These are phyloP conservation scores for Corydoras maculifer DNA, from an alignment of 2,113 vertebrate genomes.

Conservation along the genomic window DNA sequence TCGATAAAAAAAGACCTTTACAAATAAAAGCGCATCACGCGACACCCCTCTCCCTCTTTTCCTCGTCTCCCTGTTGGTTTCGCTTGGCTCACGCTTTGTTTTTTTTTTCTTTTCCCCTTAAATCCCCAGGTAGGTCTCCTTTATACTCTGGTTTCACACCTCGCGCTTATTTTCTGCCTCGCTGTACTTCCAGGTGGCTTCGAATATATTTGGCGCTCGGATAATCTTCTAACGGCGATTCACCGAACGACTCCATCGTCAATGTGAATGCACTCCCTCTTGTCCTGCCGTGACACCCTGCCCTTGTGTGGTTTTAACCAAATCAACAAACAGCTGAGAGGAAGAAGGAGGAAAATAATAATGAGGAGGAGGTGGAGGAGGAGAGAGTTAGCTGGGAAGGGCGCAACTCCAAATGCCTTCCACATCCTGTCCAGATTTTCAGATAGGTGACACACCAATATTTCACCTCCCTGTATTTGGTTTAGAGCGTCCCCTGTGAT, in stretches of 20 bases:
- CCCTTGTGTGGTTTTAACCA: slow-evolving; percentile 68
- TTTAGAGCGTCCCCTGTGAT: slow-evolving; percentile 37
- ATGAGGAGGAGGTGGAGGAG: slow-evolving; percentile 41
- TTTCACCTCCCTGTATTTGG: slow-evolving; percentile 54
- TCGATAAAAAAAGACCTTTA: not conserved
- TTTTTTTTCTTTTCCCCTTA: not conserved
- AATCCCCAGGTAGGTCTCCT: not conserved
- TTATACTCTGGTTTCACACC: not conserved
- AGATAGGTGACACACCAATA: slow-evolving; percentile 54
- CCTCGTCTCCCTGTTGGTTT: too few relatives aligned
- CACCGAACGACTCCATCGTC: not conserved
- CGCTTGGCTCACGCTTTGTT: too few relatives aligned
- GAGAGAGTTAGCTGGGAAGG: slow-evolving; percentile 51
- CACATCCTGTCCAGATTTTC: slow-evolving; percentile 64
- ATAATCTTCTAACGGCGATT: too few relatives aligned
- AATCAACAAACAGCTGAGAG: slow-evolving; percentile 52
- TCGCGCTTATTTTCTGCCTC: not conserved
- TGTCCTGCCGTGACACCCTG: slow-evolving; percentile 20
- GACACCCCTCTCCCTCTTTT: too few relatives aligned
- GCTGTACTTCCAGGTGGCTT: not conserved
- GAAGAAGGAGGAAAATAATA: slow-evolving; percentile 15
- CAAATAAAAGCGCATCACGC: too few relatives aligned
- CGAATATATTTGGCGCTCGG: too few relatives aligned
- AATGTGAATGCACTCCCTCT: not conserved
- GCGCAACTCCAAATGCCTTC: slow-evolving; percentile 44